Evolutionary conservation across 1,140 invertebrate species (phyloP), one percentile per base, ranked within the genome.

Genomic region (Cylas formicarius): DNA sequence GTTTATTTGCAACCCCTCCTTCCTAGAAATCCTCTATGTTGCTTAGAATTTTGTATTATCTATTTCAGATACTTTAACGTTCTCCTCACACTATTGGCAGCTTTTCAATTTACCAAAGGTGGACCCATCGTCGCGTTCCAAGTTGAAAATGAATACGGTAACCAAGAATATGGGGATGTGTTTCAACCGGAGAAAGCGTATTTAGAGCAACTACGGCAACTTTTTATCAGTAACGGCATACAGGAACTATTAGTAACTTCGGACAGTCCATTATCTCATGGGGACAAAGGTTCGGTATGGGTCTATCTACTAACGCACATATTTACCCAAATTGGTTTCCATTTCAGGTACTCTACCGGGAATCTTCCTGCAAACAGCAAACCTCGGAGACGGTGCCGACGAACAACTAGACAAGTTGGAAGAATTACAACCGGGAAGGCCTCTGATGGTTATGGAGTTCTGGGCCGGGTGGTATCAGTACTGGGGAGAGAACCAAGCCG

Each of bases 121-220:
- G 78, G 78, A 4, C 71, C 76, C 0, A 74, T 80, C 31, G 75
- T 80, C 24, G 72, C 68, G 8, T 48, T 56, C 33, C 57, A 58
- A 55, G 43, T 80, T 37, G 76, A 80, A 59, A 79, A 79, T 56
- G 77, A 79, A 50, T 78, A 74, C 52, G 74, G 70, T 5, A 53
- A 40, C 36, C 53, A 52, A 11, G 44, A 50, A 39, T 8, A 57
- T 27, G 11, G 35, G 10, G 36, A 33, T 11, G 56, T 60, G 17
- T 61, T 65, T 6, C 66, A 65, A 46, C 56, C 52, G 5, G 68
- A 74, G 28, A 57, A 57, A 11, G 27, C 56, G 2, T 74, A 76
- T 56, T 50, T 77, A 22, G 50, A 61, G 24, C 56, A 65, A 38
- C 43, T 77, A 3, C 65, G 63, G 48, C 46, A 65, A n/a, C 29